Conservation (phyloP, 1,140 invertebrate genomes). For the Drosophila ercepeae region DNA sequence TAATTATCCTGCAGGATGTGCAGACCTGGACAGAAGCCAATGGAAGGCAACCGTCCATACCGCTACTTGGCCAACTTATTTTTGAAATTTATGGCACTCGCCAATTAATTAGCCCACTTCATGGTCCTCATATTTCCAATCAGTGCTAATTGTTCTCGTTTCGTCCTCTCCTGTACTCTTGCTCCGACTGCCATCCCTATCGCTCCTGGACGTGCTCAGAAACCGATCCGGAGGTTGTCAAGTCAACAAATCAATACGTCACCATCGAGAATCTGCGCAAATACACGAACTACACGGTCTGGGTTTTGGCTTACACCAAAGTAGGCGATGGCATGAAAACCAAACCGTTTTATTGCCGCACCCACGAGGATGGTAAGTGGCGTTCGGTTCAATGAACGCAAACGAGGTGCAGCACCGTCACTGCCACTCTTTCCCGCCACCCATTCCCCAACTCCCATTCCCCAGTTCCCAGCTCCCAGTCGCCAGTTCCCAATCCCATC, state of each 20-base stretch:
- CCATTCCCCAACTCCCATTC: not conserved
- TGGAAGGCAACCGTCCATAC: not conserved
- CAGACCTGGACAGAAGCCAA: constrained; percentile 23
- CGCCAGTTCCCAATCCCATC: not conserved
- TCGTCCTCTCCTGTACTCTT: constrained; percentile 14
- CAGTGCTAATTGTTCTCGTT: constrained; percentile 67
- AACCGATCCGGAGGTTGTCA: constrained; percentile 83
- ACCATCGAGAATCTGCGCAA: constrained; percentile 85
- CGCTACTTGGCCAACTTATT: constrained; percentile 22
- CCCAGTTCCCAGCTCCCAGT: not conserved
- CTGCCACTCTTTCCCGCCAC: not conserved
- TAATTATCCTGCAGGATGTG: not conserved
- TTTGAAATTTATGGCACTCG: constrained; percentile 36
- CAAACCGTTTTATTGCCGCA: constrained; percentile 92
- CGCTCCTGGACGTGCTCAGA: constrained; percentile 47
- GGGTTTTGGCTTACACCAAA: constrained; percentile 93
- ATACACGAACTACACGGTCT: constrained; percentile 97
- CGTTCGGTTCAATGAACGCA: constrained; percentile 76
- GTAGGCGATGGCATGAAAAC: constrained; percentile 95
- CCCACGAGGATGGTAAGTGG: constrained; percentile 93
- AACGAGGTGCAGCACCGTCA: constrained; percentile 56
- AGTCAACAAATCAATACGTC: constrained; percentile 84
- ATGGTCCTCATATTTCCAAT: constrained; percentile 66
- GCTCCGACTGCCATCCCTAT: not conserved
- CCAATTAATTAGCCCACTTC: constrained; percentile 56